A percentile compares a stretch with the other conserved stretches of the same genome.
These are phyloP conservation scores for Neopelma chrysocephalum DNA, from an alignment of 2,797 vertebrate species.

Conservation along the genomic window DNA sequence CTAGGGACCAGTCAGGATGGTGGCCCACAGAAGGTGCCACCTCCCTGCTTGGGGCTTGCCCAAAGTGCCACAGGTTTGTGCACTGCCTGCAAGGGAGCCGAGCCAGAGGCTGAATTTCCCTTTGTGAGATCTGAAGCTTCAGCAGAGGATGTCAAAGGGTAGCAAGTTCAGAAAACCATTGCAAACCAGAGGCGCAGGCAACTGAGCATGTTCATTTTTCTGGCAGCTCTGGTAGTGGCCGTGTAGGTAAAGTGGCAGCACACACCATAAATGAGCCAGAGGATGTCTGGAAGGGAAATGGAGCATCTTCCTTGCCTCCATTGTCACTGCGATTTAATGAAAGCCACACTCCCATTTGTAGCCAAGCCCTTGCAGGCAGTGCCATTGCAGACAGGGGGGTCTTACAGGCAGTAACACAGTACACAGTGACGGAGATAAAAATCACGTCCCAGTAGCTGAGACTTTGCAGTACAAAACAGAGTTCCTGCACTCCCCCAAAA, in stretches of 20 bases:
- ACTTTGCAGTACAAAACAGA: not conserved
- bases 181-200: not conserved
- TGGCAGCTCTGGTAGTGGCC: not conserved
- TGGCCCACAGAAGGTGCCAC: not conserved
- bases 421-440: not conserved
- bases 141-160: not conserved
- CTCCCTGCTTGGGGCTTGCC: accelerated
- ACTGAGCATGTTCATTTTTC: not conserved
- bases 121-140: not conserved
- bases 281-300: not conserved
- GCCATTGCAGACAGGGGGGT: too few relatives aligned
- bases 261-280: not conserved
- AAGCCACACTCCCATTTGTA: not conserved
- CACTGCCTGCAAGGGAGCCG: accelerated
- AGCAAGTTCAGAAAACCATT: not conserved
- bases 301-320: not conserved
- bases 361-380: not conserved
- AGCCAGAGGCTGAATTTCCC: not conserved
- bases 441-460: not conserved
- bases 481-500: accelerated
- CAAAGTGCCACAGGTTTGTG: not conserved
- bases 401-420: not conserved
- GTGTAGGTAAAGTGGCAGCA: not conserved
- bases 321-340: not conserved
- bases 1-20: not conserved